Conservation (phyloP, 2,888 invertebrate species). For the Amphimallon solstitiale region DNA sequence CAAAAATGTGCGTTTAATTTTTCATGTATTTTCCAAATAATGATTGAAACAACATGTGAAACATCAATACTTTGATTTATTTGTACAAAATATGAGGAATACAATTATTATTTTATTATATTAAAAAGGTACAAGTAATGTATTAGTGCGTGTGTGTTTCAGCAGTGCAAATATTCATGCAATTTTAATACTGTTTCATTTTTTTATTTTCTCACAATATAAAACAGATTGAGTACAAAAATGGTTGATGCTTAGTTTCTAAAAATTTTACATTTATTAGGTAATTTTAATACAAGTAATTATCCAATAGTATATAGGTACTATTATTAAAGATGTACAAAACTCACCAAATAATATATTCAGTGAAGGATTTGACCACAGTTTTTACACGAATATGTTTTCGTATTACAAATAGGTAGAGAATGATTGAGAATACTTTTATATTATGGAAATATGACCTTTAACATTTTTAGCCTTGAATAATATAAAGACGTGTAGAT, state of each 20-base stretch:
- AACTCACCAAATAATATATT: slow-evolving; percentile 13
- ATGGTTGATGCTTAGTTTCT: slow-evolving; percentile 38
- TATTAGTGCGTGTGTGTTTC: slow-evolving; percentile 55
- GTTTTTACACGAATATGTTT: not conserved
- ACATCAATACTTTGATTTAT: slow-evolving; percentile 41
- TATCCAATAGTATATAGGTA: slow-evolving; percentile 1
- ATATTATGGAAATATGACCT: no score
- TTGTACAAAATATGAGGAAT: slow-evolving; percentile 56
- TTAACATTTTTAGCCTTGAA: no score
- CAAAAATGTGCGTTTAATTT: slow-evolving; percentile 27
- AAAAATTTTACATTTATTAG: slow-evolving; percentile 27
- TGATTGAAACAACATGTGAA: slow-evolving; percentile 26
- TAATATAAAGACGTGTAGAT: no score
- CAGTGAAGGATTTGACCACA: not conserved
- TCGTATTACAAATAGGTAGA: not conserved
- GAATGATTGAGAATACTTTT: no score
- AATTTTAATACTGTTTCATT: slow-evolving; percentile 40
- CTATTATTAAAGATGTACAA: slow-evolving; percentile 9
- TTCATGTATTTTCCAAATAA: slow-evolving; percentile 9
- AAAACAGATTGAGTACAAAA: slow-evolving; percentile 50
- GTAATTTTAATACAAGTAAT: slow-evolving; percentile 22
- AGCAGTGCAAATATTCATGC: slow-evolving; percentile 54
- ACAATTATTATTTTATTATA: slow-evolving; percentile 30
- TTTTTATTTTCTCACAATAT: slow-evolving; percentile 35
- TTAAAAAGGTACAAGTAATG: slow-evolving; percentile 41